phyloP scores from a whole-genome alignment of 2,797 vertebrate species.

The Sebastes iracundus region DNA sequence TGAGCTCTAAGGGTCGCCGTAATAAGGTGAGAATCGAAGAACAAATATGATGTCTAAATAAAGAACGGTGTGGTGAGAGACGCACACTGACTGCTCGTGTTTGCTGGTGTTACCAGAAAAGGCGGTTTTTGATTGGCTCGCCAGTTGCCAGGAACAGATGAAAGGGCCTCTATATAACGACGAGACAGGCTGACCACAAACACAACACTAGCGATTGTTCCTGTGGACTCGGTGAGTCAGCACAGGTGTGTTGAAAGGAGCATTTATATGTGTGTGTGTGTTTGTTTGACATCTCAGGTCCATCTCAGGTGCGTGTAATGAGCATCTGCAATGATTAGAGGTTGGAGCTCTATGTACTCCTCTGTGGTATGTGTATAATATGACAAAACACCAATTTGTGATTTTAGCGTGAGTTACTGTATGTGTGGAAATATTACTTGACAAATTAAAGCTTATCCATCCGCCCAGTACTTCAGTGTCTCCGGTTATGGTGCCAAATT shows the following conservation, averaged over 20 bases:
- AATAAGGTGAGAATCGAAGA: background rate
- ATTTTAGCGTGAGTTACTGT: no score
- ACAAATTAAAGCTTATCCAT: no score
- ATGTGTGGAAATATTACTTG: no score
- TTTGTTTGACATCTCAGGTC: background rate
- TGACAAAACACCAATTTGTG: no score
- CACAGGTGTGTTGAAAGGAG: conserved; percentile 25
- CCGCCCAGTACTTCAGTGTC: no score
- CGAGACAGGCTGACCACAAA: background rate
- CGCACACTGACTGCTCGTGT: background rate
- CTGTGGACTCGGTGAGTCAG: background rate
- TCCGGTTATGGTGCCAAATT: background rate
- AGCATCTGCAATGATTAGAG: conserved; percentile 27
- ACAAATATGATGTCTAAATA: background rate
- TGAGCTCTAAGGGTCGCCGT: background rate
- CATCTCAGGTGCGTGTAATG: conserved; percentile 21
- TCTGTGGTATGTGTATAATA: background rate
- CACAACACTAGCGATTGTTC: conserved; percentile 28
- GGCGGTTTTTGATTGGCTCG: conserved; percentile 28
- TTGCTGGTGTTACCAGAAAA: background rate
- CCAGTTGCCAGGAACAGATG: conserved; percentile 10
- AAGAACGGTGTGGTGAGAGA: background rate
- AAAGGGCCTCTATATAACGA: conserved; percentile 16
- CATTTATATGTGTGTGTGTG: background rate
- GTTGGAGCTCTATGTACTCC: background rate